phyloP scores from a whole-genome alignment of 2,113 vertebrate species.

The Pangasianodon hypophthalmus region DNA sequence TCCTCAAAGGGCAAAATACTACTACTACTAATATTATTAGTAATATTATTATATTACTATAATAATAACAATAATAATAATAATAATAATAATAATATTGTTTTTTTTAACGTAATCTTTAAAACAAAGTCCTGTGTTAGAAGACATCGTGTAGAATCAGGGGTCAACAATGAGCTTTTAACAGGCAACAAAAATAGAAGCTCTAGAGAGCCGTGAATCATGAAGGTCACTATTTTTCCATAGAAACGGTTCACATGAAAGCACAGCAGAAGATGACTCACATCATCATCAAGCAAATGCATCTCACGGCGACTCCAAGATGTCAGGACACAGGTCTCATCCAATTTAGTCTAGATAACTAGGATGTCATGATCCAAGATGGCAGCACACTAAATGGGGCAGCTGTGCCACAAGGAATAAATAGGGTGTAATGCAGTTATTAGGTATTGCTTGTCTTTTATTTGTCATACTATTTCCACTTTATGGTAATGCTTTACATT shows the following conservation, averaged over 20 bases:
- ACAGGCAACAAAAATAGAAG: slow-evolving; percentile 4
- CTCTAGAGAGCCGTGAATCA: background rate
- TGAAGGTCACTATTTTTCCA: slow-evolving; percentile 43
- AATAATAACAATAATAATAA: too few species aligned
- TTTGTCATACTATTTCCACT: background rate
- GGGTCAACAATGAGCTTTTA: background rate
- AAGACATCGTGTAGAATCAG: background rate
- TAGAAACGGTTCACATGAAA: slow-evolving; percentile 34
- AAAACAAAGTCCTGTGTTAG: background rate
- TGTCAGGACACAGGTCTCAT: background rate
- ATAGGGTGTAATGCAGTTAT: background rate
- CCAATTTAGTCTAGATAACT: background rate
- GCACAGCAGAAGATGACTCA: slow-evolving; percentile 12
- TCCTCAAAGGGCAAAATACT: too few species aligned
- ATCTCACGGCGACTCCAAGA: background rate
- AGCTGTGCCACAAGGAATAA: background rate
- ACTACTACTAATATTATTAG: background rate
- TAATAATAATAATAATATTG: too few species aligned
- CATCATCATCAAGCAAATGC: background rate
- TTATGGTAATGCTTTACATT: background rate
- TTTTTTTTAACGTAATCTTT: background rate
- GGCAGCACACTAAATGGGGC: background rate
- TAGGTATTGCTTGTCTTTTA: background rate
- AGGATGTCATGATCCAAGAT: background rate
- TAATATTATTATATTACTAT: background rate